Evolutionary conservation across 2,797 vertebrate genomes (phyloP), one percentile per base, ranked within the genome.

Genomic region (Chelidonichthys spinosus): DNA sequence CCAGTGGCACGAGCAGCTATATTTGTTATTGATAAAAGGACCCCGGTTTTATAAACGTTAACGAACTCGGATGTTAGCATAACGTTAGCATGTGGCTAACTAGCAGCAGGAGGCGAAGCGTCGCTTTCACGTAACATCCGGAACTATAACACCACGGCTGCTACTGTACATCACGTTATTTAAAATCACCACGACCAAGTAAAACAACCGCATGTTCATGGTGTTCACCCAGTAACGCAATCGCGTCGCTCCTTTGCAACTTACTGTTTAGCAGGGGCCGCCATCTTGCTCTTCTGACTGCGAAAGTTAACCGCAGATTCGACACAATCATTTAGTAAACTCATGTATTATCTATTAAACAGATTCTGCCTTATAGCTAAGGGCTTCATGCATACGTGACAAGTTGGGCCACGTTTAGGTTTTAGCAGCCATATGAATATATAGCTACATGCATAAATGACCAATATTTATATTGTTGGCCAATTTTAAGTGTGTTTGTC

Each of bases 211-310:
- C 9, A 0, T 2, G n/a, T 50, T 4, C 17, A 1, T 25, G 6
- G 42, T 18, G 8, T 50, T 10, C 32, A 17, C 46, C 55, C 25
- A n/a, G 0, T 33, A 5, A 6, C 5, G 18, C 13, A 47, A 39
- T 43, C 11, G 25, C 36, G 15, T 70, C 82, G 72, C 80, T 44
- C 65, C 42, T 71, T 66, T 76, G 60, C 32, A n/a, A 87, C 96
- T 96, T 86, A 97, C 96, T 96, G 95, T 93, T 96, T 97, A 55
- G 95, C 91, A 83, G 96, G 94, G 67, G 88, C 90, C 92, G 97
- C 96, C 97, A 97, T 97, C 76, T 86, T 80, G 70, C 78, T 84
- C 69, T 72, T 60, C 71, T 81, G 73, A 56, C 43, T 74, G 33
- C 39, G 52, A 81, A 33, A 63, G 33, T 13, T 3, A n/a, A 0